Base-by-base conservation (phyloP, 2,113 vertebrate genomes). In the Thamnaconus septentrionalis region DNA sequence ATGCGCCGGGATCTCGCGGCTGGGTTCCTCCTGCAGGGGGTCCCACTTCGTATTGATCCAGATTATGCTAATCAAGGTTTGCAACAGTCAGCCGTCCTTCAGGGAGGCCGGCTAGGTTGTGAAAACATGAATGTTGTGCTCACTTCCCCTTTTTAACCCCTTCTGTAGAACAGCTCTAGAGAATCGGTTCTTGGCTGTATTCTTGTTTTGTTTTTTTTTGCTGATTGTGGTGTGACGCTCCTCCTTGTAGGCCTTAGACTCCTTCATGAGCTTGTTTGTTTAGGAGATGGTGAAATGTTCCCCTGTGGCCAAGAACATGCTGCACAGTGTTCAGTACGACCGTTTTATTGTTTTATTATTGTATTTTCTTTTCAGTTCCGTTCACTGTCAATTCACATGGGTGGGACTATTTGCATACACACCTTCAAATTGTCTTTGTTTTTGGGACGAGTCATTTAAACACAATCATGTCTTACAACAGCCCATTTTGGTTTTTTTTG, bases 171-270 rank as follows among this genome's bases (percentile, higher is more conserved):
- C 18, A 31, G 18, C 18, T 31, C 18, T 31, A 31, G 18, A 31
- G 18, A 1, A 31, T 31, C 18, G 18, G 18, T 31, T 31, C 18
- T 31, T 31, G 1, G 18, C 18, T 31, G 18, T 31, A 31, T 31
- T 31, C 44, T 54, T 75, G 69, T 71, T 80, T 70, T 70, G 64
- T 80, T 66, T 61, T 51, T 12, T n/a, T 51, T 51, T 10, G 66
- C 75, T 66, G 62, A 69, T 54, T 65, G 71, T 84, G 63, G 54
- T 70, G 73, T 79, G 61, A 64, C 61, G 69, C 52, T 63, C 64
- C 67, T 46, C 4, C 56, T 67, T 70, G 68, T 70, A 67, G 68
- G 79, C 73, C 73, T 79, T 76, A 62, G 70, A 74, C 56, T 31
- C 18, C 18, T 69, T 76, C 57, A 66, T 71, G 41, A 52, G 45